Conservation (phyloP, 35 echinoderm and acorn worm species). For the Lytechinus pictus region DNA sequence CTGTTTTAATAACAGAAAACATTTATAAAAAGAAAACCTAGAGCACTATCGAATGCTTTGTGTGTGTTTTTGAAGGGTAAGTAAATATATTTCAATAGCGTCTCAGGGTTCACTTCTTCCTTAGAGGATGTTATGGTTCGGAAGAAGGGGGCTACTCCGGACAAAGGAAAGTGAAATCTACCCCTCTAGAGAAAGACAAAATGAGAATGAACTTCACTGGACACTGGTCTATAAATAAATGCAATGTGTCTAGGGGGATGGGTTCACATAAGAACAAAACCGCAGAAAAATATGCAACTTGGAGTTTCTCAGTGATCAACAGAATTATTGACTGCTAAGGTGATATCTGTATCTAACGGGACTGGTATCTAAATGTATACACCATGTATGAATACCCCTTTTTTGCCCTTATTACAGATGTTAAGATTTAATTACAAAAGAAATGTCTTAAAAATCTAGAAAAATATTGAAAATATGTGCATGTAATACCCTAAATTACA, state of each 20-base stretch:
- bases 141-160: background rate
- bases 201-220: background rate
- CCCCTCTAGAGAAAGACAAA: background rate
- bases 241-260: background rate
- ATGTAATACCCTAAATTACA: too few relatives aligned
- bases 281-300: background rate
- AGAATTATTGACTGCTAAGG: too few relatives aligned
- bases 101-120: background rate
- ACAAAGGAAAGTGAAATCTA: background rate
- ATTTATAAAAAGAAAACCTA: background rate
- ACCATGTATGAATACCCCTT: too few relatives aligned
- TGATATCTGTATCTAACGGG: too few relatives aligned
- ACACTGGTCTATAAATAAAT: background rate
- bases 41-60: background rate
- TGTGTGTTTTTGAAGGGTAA: background rate
- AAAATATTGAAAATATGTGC: too few relatives aligned
- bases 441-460: too few relatives aligned
- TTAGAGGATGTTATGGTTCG: background rate
- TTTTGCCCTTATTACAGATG: too few relatives aligned
- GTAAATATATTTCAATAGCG: background rate
- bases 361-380: too few relatives aligned
- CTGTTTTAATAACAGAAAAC: too few relatives aligned
- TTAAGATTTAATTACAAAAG: too few relatives aligned
- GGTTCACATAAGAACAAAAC: background rate
- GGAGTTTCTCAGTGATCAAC: background rate